These are phyloP conservation scores for Ptiloglossa arizonensis DNA, from an alignment of 1,140 invertebrate species.

Conservation along the genomic window DNA sequence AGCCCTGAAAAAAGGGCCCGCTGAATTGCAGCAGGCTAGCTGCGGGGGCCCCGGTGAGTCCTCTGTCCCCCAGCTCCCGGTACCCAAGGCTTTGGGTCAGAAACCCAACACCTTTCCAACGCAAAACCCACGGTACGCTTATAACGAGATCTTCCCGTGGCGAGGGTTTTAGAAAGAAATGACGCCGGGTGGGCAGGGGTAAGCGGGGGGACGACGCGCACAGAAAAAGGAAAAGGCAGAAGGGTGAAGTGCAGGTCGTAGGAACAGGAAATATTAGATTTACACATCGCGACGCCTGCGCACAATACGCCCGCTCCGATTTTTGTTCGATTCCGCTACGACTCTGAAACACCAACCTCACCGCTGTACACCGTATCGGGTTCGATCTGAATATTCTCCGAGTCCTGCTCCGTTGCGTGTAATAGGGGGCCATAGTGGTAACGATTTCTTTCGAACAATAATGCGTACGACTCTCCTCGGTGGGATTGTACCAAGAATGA, in stretches of 20 bases:
- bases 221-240: constrained; percentile 43
- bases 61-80: constrained; percentile 8
- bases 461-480: too few species aligned
- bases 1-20: constrained; percentile 33
- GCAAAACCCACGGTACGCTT: constrained; percentile 65
- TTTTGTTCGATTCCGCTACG: constrained; percentile 38
- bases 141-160: constrained; percentile 74
- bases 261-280: constrained; percentile 77
- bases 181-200: constrained; percentile 38
- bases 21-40: constrained; percentile 50
- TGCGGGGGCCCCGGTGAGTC: constrained; percentile 12
- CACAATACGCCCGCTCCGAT: constrained; percentile 66
- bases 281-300: constrained; percentile 75
- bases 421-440: too few species aligned
- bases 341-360: neutral
- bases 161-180: constrained; percentile 70
- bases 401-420: too few species aligned
- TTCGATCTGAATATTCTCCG: too few species aligned
- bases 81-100: constrained; percentile 70
- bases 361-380: too few species aligned
- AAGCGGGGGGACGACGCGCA: neutral
- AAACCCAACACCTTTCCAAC: constrained; percentile 75
- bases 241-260: constrained; percentile 53
- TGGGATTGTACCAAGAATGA: too few species aligned
- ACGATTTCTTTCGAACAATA: too few species aligned